Base-by-base conservation (phyloP, 1,140 invertebrate species). In the Aphelenchoides besseyi region DNA sequence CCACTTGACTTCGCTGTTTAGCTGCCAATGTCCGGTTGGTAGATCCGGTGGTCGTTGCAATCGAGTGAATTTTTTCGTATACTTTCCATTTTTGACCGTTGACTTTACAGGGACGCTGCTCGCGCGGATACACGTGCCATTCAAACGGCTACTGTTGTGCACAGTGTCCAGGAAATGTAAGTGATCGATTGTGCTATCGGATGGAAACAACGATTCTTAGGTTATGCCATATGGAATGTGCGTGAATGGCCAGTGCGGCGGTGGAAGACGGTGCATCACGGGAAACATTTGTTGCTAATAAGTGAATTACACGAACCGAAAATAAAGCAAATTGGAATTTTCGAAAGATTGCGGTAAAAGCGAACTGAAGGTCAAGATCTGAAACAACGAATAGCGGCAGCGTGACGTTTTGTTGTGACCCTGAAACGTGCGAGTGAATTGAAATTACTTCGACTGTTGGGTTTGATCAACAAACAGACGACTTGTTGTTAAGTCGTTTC, bases 251-350 rank as follows among this genome's bases (percentile, higher is more conserved):
- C 55, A 48, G 18, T 74, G 72, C 59, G 72, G 74, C 3, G 73
- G 73, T 35, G 74, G 74, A 61, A 71, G 69, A 55, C 69, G 67
- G 2, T 77, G 75, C 52, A 30, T 36, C 2, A 41, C 68, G 55
- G 75, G 75, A 18, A 77, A 77, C 52, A 77, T 77, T 41, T 77
- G 75, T 67, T 77, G 75, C 36, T 66, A 66, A 66, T 66, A n/a
- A n/a, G n/a, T n/a, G n/a, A n/a, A n/a, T n/a, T n/a, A n/a, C n/a
- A n/a, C n/a, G n/a, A n/a, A n/a, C n/a, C n/a, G n/a, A n/a, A n/a
- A n/a, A n/a, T n/a, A n/a, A n/a, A n/a, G n/a, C n/a, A n/a, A n/a
- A n/a, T n/a, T n/a, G n/a, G n/a, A n/a, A n/a, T n/a, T n/a, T n/a
- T n/a, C n/a, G n/a, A n/a, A n/a, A n/a, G n/a, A n/a, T n/a, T n/a